Evolutionary conservation across 2,113 vertebrate species (phyloP).

Genomic region (Psophia crepitans): DNA sequence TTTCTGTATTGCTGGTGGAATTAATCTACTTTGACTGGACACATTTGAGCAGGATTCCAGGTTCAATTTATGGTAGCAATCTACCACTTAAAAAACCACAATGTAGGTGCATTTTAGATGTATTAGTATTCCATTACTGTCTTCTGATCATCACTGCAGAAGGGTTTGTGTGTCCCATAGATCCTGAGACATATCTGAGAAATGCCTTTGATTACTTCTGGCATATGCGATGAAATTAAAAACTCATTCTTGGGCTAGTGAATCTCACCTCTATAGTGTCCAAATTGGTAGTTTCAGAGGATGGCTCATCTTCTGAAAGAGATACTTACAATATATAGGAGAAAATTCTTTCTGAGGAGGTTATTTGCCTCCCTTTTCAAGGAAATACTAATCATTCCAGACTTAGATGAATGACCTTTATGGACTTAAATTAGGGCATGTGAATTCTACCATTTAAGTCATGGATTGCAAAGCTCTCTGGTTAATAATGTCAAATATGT

Average conservation of each 20-base stretch:
- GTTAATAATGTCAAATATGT: not conserved
- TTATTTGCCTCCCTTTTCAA: not conserved
- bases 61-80: not conserved
- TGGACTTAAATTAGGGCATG: not conserved
- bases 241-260: not conserved
- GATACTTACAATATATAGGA: not conserved
- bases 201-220: too few relatives aligned
- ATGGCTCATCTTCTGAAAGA: not conserved
- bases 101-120: not conserved
- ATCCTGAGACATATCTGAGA: too few relatives aligned
- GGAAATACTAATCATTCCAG: not conserved
- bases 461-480: not conserved
- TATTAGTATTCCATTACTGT: not conserved
- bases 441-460: not conserved
- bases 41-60: not conserved
- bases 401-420: not conserved
- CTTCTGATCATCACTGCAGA: not conserved
- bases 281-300: not conserved
- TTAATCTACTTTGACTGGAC: not conserved
- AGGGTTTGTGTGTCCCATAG: not conserved
- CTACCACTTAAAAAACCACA: not conserved
- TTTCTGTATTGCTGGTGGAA: not conserved
- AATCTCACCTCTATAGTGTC: not conserved
- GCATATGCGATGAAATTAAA: too few relatives aligned
- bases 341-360: not conserved